A percentile compares a stretch with the other conserved stretches of the same genome.
Evolutionary conservation across 2,113 vertebrate species (phyloP).

Genomic region (Microcebus ravelobensis): DNA sequence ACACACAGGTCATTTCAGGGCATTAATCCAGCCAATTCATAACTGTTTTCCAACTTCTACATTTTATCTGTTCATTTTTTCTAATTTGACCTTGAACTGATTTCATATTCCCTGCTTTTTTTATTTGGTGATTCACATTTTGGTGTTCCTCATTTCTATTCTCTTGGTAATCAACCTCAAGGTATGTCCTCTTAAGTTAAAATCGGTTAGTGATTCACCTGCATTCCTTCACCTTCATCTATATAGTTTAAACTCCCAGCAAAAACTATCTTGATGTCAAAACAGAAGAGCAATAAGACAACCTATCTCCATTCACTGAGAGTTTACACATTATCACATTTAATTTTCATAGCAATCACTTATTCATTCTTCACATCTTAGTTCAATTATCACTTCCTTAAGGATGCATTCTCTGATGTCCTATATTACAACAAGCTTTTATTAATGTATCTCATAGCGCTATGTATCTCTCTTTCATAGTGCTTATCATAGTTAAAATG

Average conservation of each 20-base stretch:
- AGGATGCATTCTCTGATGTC: neutral
- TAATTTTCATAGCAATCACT: constrained; percentile 24
- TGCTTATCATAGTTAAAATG: neutral
- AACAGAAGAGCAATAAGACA: constrained; percentile 18
- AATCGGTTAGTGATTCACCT: constrained; percentile 17
- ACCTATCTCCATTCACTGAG: neutral
- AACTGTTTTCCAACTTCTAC: neutral
- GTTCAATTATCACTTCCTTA: constrained; percentile 21
- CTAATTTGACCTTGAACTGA: neutral
- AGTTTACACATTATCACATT: neutral
- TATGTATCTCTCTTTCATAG: neutral
- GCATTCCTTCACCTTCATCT: neutral
- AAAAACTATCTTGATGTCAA: constrained; percentile 18
- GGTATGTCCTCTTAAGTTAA: neutral
- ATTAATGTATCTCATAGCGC: neutral
- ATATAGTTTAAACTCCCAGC: neutral
- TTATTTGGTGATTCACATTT: neutral
- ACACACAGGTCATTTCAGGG: neutral
- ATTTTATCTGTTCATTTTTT: neutral
- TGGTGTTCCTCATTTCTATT: neutral
- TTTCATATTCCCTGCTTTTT: neutral
- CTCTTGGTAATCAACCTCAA: neutral
- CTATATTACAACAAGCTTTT: neutral
- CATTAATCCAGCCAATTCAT: neutral
- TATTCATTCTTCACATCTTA: neutral